Conservation (phyloP, 1,140 invertebrate species). For the Megalopta genalis region DNA sequence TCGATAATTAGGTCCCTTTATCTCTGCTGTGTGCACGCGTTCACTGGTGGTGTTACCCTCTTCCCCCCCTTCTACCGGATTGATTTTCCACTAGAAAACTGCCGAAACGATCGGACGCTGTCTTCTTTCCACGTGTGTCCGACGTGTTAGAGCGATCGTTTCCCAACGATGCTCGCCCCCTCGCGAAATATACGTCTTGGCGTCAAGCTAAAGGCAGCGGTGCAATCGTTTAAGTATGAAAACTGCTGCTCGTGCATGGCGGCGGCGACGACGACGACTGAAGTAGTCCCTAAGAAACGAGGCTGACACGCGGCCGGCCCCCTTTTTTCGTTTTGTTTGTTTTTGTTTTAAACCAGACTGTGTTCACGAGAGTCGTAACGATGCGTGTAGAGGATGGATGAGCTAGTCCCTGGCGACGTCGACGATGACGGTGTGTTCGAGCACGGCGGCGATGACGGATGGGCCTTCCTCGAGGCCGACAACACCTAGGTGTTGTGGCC, state of each 20-base stretch:
- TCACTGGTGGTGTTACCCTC: no score
- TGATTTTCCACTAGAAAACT: no score
- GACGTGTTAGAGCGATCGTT: no score
- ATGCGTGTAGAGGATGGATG: conserved; percentile 77
- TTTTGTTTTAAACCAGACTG: conserved; percentile 75
- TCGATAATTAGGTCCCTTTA: no score
- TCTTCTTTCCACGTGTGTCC: no score
- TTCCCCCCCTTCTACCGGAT: no score
- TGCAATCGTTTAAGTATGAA: conserved; percentile 21
- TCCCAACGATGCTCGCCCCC: background rate
- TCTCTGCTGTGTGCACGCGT: no score
- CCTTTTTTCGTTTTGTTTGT: no score
- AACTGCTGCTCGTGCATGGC: conserved; percentile 15
- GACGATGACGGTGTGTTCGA: conserved; percentile 74
- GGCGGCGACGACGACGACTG: background rate
- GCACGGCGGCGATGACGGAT: conserved; percentile 71
- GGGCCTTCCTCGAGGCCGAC: conserved; percentile 72
- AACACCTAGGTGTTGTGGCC: conserved; percentile 76
- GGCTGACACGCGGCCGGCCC: background rate
- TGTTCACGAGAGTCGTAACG: conserved; percentile 75
- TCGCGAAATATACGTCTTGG: background rate
- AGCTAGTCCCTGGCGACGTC: conserved; percentile 75
- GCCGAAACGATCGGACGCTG: no score
- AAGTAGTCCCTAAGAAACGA: background rate
- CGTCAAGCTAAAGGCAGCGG: conserved; percentile 24